Evolutionary conservation across 2,113 vertebrate genomes (phyloP).

Genomic region (Trichomycterus rosablanca): DNA sequence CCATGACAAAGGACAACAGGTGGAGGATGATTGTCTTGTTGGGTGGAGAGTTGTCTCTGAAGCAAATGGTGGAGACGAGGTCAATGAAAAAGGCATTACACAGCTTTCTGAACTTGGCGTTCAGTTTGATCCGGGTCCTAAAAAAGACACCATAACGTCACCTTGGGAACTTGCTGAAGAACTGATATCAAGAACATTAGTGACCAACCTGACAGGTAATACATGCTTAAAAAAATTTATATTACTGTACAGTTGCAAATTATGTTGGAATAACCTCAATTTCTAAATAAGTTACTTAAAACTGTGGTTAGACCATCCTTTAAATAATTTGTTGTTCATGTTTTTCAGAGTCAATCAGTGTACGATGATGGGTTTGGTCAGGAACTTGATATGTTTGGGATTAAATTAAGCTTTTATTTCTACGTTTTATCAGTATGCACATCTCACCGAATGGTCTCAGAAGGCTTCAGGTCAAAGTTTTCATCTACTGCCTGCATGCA

Average conservation of each 20-base stretch:
- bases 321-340: too few relatives aligned
- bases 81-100: constrained; percentile 92
- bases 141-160: constrained; percentile 7
- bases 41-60: constrained; percentile 84
- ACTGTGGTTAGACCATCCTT: too few relatives aligned
- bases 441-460: constrained; percentile 68
- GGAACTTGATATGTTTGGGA: too few relatives aligned
- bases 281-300: too few relatives aligned
- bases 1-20: constrained; percentile 79
- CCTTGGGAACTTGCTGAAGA: background rate
- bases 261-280: too few relatives aligned
- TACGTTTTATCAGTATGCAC: too few relatives aligned
- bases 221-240: too few relatives aligned
- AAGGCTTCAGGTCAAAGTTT: constrained; percentile 55
- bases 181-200: background rate
- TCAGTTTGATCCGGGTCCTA: constrained; percentile 58
- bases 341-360: too few relatives aligned
- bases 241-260: too few relatives aligned
- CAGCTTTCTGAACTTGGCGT: constrained; percentile 72
- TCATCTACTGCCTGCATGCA: constrained; percentile 62
- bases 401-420: too few relatives aligned
- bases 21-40: constrained; percentile 64
- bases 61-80: constrained; percentile 85
- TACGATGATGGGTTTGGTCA: too few relatives aligned
- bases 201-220: too few relatives aligned